phyloP scores from a whole-genome alignment of 2,888 invertebrate genomes.

The Piscicola geometra region DNA sequence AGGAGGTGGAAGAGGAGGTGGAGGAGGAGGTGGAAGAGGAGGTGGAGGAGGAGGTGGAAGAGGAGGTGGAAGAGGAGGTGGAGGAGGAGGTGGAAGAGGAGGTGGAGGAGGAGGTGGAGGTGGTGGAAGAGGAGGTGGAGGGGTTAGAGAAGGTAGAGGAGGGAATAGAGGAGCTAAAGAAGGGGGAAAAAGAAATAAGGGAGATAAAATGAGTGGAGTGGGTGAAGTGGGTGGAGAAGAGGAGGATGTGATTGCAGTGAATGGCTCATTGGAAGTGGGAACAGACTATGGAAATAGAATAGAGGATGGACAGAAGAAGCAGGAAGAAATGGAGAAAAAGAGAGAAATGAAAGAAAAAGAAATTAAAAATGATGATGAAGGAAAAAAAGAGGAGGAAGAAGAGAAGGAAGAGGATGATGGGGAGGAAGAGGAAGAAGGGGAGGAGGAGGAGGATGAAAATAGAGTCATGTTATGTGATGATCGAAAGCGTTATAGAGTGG shows the following conservation, averaged over 20 bases:
- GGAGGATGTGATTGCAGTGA: not conserved
- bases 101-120: not conserved
- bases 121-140: not conserved
- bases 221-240: not conserved
- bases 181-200: not conserved
- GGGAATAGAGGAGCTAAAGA: not conserved
- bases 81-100: too few relatives aligned
- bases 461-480: not conserved
- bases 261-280: not conserved
- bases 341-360: not conserved
- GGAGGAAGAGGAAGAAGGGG: slow-evolving; percentile 10
- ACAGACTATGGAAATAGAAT: not conserved
- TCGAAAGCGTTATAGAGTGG: not conserved
- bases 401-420: not conserved
- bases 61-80: too few relatives aligned
- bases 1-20: too few relatives aligned
- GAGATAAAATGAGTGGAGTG: not conserved
- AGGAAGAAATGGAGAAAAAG: too few relatives aligned
- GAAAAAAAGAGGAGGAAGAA: not conserved
- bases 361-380: not conserved
- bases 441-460: slow-evolving; percentile 11
- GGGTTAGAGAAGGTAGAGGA: not conserved
- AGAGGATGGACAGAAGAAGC: not conserved
- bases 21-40: too few relatives aligned
- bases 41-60: too few relatives aligned